These are phyloP conservation scores for Trachelus iudaicus DNA, from an alignment of 2,888 invertebrate genomes.

Conservation along the genomic window DNA sequence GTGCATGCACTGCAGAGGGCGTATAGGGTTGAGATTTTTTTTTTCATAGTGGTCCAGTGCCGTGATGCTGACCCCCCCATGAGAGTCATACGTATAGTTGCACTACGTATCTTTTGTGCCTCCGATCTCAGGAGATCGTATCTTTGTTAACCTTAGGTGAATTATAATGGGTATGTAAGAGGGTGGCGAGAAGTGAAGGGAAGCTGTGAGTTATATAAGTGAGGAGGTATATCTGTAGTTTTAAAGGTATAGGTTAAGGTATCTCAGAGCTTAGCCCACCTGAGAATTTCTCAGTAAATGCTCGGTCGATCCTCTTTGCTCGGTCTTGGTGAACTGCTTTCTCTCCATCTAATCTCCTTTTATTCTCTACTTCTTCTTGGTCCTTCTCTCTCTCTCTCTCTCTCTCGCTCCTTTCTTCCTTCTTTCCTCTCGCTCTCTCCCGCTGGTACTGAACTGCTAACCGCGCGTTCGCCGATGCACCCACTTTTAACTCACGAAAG, in stretches of 20 bases:
- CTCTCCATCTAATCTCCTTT: background rate
- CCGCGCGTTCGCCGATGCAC: background rate
- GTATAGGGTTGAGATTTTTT: slow-evolving; percentile 10
- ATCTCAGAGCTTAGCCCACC: background rate
- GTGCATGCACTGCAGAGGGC: background rate
- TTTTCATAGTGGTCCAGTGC: slow-evolving; percentile 7
- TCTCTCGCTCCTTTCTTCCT: background rate
- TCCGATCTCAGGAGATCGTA: slow-evolving; percentile 8
- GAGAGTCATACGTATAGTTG: background rate
- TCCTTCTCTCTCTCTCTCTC: slow-evolving; percentile 2
- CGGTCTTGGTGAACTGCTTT: background rate
- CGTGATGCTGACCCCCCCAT: background rate
- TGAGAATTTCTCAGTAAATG: background rate
- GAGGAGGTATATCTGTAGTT: background rate
- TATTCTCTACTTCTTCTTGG: slow-evolving; percentile 7
- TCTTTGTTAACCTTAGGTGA: slow-evolving; percentile 15
- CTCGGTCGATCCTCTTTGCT: background rate
- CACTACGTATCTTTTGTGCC: background rate
- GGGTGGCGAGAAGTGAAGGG: slow-evolving; percentile 7
- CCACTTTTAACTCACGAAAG: background rate
- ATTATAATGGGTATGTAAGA: slow-evolving; percentile 15
- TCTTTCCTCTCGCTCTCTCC: background rate
- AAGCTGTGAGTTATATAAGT: background rate
- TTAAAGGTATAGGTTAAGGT: background rate
- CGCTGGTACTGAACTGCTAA: background rate